Evolutionary conservation across 2,797 vertebrate genomes (phyloP).

Genomic region (Diplodus sargus): DNA sequence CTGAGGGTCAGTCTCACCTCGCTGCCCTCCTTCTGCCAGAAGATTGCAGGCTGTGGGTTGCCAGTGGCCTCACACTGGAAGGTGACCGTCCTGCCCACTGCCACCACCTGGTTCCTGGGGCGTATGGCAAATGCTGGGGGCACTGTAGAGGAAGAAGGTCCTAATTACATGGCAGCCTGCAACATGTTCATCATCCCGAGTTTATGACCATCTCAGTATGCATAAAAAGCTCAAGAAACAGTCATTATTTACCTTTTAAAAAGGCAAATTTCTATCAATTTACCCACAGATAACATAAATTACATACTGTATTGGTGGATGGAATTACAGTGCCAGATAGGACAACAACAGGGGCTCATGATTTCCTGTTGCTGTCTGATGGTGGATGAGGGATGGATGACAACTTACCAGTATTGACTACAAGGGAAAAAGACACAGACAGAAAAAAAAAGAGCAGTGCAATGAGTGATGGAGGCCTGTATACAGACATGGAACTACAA

Average conservation of each 20-base stretch:
- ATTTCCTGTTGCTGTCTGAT: constrained; percentile 88
- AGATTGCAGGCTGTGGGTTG: constrained; percentile 96
- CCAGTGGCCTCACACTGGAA: constrained; percentile 96
- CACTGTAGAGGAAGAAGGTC: constrained; percentile 81
- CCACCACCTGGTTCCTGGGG: constrained; percentile 93
- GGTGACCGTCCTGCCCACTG: constrained; percentile 92
- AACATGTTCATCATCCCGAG: constrained; percentile 32
- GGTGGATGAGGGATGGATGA: constrained; percentile 88
- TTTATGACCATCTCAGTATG: constrained; percentile 30
- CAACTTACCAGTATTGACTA: constrained; percentile 98
- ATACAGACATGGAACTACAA: constrained; percentile 25
- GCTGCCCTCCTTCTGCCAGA: constrained; percentile 96
- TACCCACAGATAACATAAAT: constrained; percentile 55
- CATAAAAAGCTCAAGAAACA: constrained; percentile 7
- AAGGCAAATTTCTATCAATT: constrained; percentile 27
- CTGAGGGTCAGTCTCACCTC: constrained; percentile 86
- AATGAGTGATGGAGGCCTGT: constrained; percentile 69
- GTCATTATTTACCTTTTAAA: constrained; percentile 42
- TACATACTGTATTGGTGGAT: constrained; percentile 86
- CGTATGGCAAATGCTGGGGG: constrained; percentile 93
- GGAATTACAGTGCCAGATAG: constrained; percentile 89
- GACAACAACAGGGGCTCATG: constrained; percentile 82
- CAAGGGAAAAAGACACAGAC: constrained; percentile 84
- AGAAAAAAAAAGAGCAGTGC: constrained; percentile 79
- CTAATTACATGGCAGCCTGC: constrained; percentile 59